Base-by-base conservation (phyloP, 2,797 vertebrate species). In the Clamator glandarius region DNA sequence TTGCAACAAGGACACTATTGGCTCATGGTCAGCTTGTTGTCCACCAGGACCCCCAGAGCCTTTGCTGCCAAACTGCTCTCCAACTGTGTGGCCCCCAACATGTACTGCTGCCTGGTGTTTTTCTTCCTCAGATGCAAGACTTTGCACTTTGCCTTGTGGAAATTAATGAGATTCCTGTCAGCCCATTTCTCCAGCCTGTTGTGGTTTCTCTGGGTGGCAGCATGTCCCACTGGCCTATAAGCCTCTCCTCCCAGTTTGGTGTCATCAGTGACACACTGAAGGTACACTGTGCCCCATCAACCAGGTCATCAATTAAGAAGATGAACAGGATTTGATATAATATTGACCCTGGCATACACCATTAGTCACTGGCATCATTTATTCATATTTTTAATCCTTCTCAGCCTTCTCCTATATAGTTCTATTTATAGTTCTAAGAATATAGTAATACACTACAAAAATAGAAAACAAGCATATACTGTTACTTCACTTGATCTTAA, bases 211-310 rank as follows among this genome's bases (percentile, higher is more conserved):
- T 31, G 44, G 15, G 39, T 61, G n/a, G 14, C 12, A 74, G 25
- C 16, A 51, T 0, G 1, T 59, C 21, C 8, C 7, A 51, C n/a
- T 62, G 33, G 5, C 17, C 9, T n/a, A 35, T 35, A 8, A 46
- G 15, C 8, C 13, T 6, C 12, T 84, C 42, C 31, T 58, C 11
- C 7, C 12, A 23, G 10, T 42, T 28, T n/a, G n/a, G n/a, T 19
- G 10, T 48, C 66, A 59, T 35, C 13, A 48, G 48, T 54, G 24
- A 42, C 12, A n/a, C 23, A 5, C 12, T 46, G 39, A 72, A 9
- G 17, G 21, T 78, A 23, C 19, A 23, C 9, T 35, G n/a, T 64
- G 7, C 23, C 15, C 29, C 18, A 41, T 66, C 11, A 19, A 28
- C 21, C 29, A 52, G 8, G 4, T 59, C 18, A 12, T 54, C 54